Percentiles rank a stretch among this genome's conserved stretches.
phyloP scores from a whole-genome alignment of 2,113 vertebrate genomes.

The Podarcis raffonei region DNA sequence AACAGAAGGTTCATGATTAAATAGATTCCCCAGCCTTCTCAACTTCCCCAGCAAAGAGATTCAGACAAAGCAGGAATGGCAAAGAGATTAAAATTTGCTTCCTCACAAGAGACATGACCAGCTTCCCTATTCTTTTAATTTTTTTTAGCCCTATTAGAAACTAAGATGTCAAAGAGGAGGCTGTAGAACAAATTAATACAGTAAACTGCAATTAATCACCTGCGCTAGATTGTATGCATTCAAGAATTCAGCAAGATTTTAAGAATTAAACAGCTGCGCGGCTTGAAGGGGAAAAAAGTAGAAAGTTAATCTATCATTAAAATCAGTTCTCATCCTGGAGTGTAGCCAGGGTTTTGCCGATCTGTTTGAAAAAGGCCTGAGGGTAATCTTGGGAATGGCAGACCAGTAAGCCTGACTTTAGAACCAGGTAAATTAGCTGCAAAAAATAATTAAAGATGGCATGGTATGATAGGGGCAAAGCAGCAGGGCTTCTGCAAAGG shows the following conservation, averaged over 20 bases:
- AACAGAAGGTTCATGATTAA: neutral
- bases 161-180: constrained; percentile 6
- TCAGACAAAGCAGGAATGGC: neutral
- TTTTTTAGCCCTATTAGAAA: neutral
- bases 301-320: constrained; percentile 19
- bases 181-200: constrained; percentile 18
- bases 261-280: neutral
- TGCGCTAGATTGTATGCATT: neutral
- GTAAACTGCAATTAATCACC: constrained; percentile 18
- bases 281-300: neutral
- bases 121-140: neutral
- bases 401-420: constrained; percentile 8
- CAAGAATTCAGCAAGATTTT: constrained; percentile 10
- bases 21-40: neutral
- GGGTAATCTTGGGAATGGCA: neutral
- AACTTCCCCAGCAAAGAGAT: too few relatives aligned
- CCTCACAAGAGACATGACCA: neutral
- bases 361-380: neutral
- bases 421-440: constrained; percentile 21
- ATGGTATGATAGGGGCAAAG: neutral
- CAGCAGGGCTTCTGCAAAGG: neutral
- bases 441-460: constrained; percentile 29
- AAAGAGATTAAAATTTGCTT: neutral
- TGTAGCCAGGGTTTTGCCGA: neutral
- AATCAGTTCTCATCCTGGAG: neutral